phyloP scores from a whole-genome alignment of 1,140 invertebrate genomes.

The Lordiphosa stackelbergi region DNA sequence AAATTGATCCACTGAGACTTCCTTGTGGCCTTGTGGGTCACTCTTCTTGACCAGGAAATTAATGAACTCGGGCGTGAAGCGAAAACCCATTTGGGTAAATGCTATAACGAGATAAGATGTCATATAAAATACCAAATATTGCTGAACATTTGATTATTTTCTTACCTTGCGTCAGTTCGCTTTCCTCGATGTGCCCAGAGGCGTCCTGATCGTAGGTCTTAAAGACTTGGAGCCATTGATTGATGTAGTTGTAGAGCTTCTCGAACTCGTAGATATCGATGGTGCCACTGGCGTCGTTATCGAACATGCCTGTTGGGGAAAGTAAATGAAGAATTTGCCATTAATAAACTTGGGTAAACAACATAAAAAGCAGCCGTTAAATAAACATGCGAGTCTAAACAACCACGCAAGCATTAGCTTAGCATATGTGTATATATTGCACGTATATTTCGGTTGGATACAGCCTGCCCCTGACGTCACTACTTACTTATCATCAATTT shows the following conservation, averaged over 20 bases:
- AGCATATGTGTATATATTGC: background rate
- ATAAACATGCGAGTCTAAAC: slow-evolving; percentile 40
- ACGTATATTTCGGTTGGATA: slow-evolving; percentile 1
- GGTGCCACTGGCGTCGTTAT: slow-evolving; percentile 89
- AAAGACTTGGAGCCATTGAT: slow-evolving; percentile 91
- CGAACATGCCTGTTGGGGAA: slow-evolving; percentile 87
- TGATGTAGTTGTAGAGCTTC: slow-evolving; percentile 92
- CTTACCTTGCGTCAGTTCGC: slow-evolving; percentile 86
- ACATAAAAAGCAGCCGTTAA: slow-evolving; percentile 15
- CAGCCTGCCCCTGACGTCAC: background rate
- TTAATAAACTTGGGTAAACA: slow-evolving; percentile 30
- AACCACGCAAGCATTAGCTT: slow-evolving; percentile 18
- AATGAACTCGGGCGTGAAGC: slow-evolving; percentile 87
- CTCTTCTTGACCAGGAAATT: slow-evolving; percentile 84
- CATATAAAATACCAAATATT: background rate
- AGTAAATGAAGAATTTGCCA: slow-evolving; percentile 5
- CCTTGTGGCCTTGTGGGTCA: slow-evolving; percentile 80
- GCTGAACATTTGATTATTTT: background rate
- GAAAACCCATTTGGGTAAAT: slow-evolving; percentile 92
- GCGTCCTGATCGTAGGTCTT: slow-evolving; percentile 88
- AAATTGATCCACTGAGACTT: slow-evolving; percentile 90
- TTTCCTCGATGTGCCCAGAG: slow-evolving; percentile 89
- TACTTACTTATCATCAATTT: slow-evolving; percentile 91
- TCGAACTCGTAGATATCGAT: slow-evolving; percentile 92
- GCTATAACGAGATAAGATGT: slow-evolving; percentile 79